These are phyloP conservation scores for Megaptera novaeangliae DNA, from an alignment of 2,113 vertebrate species.

Conservation along the genomic window DNA sequence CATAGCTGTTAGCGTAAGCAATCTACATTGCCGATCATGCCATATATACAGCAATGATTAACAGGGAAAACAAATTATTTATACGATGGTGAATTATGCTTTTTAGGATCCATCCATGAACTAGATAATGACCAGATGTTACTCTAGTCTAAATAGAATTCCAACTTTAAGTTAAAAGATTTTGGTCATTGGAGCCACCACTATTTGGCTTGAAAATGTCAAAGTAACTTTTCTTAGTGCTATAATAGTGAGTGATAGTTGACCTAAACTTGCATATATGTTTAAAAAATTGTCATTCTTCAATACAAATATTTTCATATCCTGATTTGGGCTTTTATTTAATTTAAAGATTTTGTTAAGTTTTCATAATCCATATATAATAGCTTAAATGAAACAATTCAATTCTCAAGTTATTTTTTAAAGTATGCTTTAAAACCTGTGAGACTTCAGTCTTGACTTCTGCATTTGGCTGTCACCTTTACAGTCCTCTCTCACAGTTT, in stretches of 20 bases:
- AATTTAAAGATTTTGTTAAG: conserved; percentile 8
- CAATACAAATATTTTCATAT: not conserved
- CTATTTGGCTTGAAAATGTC: not conserved
- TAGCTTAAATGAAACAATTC: not conserved
- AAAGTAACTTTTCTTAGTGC: not conserved
- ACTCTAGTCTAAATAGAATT: not conserved
- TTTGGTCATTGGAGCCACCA: not conserved
- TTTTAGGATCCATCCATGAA: not conserved
- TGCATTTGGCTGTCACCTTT: not conserved
- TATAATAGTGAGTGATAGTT: not conserved
- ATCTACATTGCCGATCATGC: not conserved
- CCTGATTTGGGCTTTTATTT: not conserved
- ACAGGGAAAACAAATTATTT: not conserved
- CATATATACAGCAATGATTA: not conserved
- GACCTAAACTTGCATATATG: not conserved
- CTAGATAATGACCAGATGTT: not conserved
- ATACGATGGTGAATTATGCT: not conserved
- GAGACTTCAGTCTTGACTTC: not conserved
- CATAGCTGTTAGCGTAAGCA: not conserved
- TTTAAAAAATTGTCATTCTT: not conserved
- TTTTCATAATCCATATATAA: not conserved
- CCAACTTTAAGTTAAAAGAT: not conserved
- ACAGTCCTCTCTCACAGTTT: not conserved
- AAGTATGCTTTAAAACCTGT: conserved; percentile 7
- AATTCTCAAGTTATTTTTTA: not conserved